phyloP scores from a whole-genome alignment of 2,888 invertebrate genomes.

The Agonopterix subpropinquella region DNA sequence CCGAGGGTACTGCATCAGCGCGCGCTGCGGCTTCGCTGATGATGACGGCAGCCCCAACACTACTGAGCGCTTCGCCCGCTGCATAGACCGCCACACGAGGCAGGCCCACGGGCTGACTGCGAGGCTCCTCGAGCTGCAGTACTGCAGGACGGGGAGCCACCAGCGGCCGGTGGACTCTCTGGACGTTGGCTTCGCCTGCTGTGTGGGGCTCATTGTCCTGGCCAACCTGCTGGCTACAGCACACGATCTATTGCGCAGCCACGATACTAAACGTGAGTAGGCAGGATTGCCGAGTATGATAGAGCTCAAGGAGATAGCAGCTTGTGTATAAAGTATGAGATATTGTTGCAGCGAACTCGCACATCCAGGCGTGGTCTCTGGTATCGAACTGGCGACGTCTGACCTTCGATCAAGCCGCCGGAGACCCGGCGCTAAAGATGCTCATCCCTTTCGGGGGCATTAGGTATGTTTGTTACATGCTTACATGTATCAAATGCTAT shows the following conservation, averaged over 20 bases:
- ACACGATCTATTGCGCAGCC: background rate
- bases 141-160: background rate
- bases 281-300: background rate
- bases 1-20: constrained; percentile 53
- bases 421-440: constrained; percentile 27
- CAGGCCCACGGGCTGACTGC: background rate
- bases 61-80: background rate
- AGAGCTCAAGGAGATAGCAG: background rate
- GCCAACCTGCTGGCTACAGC: background rate
- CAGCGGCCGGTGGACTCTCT: background rate
- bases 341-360: constrained; percentile 27
- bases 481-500: too few species aligned
- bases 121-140: background rate
- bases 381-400: constrained; percentile 42
- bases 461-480: background rate
- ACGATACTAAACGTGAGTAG: background rate
- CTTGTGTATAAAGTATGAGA: background rate
- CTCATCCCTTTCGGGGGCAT: background rate
- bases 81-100: background rate
- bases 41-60: background rate
- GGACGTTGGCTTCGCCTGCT: background rate
- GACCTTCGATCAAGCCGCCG: constrained; percentile 23
- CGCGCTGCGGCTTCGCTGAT: constrained; percentile 31
- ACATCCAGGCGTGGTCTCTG: constrained; percentile 41
- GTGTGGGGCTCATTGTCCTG: background rate